phyloP scores from a whole-genome alignment of 2,113 vertebrate genomes.

The Trichomycterus rosablanca region DNA sequence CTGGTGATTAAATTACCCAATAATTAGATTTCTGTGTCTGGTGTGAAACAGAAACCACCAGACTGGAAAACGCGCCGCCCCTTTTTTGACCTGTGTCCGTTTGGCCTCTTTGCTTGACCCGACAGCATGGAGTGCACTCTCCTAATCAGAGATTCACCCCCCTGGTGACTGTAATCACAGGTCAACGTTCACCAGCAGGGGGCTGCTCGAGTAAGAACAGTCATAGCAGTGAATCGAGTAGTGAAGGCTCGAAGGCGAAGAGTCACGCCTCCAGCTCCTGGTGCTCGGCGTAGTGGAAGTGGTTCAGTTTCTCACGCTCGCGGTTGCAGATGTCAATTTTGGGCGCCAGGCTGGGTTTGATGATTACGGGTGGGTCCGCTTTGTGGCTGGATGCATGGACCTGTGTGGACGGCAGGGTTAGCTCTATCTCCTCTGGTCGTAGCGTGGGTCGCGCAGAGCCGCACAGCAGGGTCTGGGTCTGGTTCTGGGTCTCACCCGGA shows the following conservation, averaged over 20 bases:
- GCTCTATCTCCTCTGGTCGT: conserved; percentile 70
- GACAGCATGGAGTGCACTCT: conserved; percentile 27
- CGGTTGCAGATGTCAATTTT: conserved; percentile 75
- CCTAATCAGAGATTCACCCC: conserved; percentile 26
- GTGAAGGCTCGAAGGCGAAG: background rate
- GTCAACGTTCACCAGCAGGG: conserved; percentile 29
- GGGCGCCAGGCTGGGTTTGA: conserved; percentile 57
- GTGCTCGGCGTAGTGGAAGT: conserved; percentile 63
- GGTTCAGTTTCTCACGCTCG: conserved; percentile 72
- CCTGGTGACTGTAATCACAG: conserved; percentile 20
- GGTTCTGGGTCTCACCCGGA: conserved; percentile 17
- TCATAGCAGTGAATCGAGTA: background rate
- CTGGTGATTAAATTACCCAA: too few relatives aligned
- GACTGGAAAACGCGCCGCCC: background rate
- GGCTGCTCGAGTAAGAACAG: conserved; percentile 28
- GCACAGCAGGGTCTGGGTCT: conserved; percentile 30
- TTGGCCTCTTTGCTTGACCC: conserved; percentile 9
- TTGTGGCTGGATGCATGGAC: conserved; percentile 64
- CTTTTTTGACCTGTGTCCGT: background rate
- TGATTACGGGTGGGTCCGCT: conserved; percentile 58
- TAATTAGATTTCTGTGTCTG: too few relatives aligned
- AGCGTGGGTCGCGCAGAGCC: conserved; percentile 21
- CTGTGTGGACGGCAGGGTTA: conserved; percentile 63
- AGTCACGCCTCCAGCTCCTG: conserved; percentile 70
- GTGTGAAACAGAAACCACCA: background rate